Base-by-base conservation (phyloP, 2,888 invertebrate genomes). In the Tetragonisca angustula region DNA sequence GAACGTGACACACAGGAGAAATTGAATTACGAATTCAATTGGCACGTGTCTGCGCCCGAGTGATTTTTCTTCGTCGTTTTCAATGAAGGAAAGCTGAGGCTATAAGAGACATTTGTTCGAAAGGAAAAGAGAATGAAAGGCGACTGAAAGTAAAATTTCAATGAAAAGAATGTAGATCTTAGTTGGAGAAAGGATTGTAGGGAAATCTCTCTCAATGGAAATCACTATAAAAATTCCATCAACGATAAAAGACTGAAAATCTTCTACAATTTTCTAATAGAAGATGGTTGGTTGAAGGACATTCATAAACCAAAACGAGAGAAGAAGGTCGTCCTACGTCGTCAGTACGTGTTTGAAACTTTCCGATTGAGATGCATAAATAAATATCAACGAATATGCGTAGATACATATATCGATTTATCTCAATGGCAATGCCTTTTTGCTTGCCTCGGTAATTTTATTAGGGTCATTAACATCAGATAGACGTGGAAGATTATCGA, bases 401-500 rank as follows among this genome's bases (percentile, higher is more conserved):
- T 72, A 75, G 91, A 92, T 91, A 92, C 91, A 92, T 91, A 92
- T 91, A 92, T 91, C 92, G 90, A 89, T 91, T 91, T 92, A 91
- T 93, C 92, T 91, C 89, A 90, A 91, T 92, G 92, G 92, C 93
- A 92, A 90, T 92, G 92, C 91, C 92, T 90, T 86, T 82, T 65
- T 80, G 86, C 85, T 54, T 65, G 90, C 90, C 91, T 91, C 88
- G 92, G 91, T 93, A 92, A 92, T 32, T 32, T 32, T 92, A 92
- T 93, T 92, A 92, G 83, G 92, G 90, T 93, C 91, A 91, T 94
- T 93, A 93, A 92, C 92, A 93, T 93, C 88, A 89, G 92, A 93
- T 85, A 88, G 77, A 79, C 82, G 84, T 85, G 84, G 70, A 75
- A 88, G 85, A 89, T 89, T 85, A 84, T 76, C 70, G 67, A 59